Evolutionary conservation across 1,140 invertebrate species (phyloP), one percentile per base, ranked within the genome.

Genomic region (Berghia stephanieae): DNA sequence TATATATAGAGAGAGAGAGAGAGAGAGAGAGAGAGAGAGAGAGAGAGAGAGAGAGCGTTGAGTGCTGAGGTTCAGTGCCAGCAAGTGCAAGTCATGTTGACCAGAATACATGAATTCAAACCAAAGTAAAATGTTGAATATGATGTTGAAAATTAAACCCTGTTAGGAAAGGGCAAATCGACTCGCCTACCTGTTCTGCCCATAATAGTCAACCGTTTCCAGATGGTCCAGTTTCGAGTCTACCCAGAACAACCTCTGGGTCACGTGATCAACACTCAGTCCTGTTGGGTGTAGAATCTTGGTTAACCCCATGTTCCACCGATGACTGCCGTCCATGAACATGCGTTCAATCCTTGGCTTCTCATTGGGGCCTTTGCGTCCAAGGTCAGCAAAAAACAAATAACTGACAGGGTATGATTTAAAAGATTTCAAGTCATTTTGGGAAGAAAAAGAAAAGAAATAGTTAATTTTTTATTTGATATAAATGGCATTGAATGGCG

Each of bases 221-320:
- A 99, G 98, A 79, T 97, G 98, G 86, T 99, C 98, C 18, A 99
- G 88, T 87, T 99, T 98, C 0, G 95, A 97, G 89, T 99, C 98
- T 18, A 97, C 97, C 89, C 99, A 99, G 87, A 99, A 99, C 0
- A 99, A 93, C 60, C 97, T 90, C 60, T 86, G 79, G 86, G 96
- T 94, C 0, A 94, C 97, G 0, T 96, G 94, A 85, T 99, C 98
- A 3, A 99, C 86, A 0, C 97, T 96, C 0, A 99, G 88, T 10
- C 97, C 97, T 85, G 98, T 98, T 0, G 98, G 98, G 95, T 96
- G 98, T 87, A 98, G 98, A 42, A 99, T 97, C 87, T 99, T 99
- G 0, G 95, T 97, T 31, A 93, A 94, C 43, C 98, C 96, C 27
- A 99, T 96, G 0, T 93, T 93, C 27, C 92, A 92, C 21, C 97